Conservation (phyloP, 2,797 vertebrate genomes). For the Monodelphis domestica region DNA sequence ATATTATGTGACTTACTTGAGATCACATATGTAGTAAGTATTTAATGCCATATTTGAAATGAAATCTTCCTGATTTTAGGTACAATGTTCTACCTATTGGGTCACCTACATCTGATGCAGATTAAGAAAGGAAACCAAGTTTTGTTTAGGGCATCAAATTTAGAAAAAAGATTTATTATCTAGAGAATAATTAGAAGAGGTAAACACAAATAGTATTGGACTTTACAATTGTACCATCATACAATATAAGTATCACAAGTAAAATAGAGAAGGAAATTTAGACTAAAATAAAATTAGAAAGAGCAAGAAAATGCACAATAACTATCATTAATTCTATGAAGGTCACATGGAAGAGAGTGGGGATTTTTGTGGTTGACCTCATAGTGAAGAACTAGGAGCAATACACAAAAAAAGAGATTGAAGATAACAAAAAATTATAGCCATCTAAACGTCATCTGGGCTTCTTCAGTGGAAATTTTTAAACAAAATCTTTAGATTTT, state of each 20-base stretch:
- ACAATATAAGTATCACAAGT: not conserved
- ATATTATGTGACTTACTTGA: not conserved
- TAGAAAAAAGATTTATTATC: not conserved
- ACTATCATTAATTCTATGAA: not conserved
- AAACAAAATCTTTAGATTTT: not conserved
- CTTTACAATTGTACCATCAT: not conserved
- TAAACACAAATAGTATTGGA: not conserved
- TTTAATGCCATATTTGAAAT: not conserved
- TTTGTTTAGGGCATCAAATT: not conserved
- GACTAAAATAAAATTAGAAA: not conserved
- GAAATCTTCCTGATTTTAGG: not conserved
- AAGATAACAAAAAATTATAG: not conserved
- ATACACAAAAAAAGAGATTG: not conserved
- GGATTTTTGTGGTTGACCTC: not conserved
- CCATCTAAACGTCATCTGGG: not conserved
- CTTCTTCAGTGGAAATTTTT: not conserved
- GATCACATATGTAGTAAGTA: not conserved
- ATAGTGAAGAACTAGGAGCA: not conserved
- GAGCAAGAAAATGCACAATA: accelerated
- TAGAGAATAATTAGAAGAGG: not conserved
- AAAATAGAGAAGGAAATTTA: not conserved
- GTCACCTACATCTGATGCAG: not conserved
- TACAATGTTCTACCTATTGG: not conserved
- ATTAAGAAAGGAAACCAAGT: not conserved
- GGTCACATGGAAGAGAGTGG: not conserved